Percentiles rank a stretch among this genome's conserved stretches.
phyloP scores from a whole-genome alignment of 2,888 invertebrate genomes.

The Mesorhabditis spiculigera region DNA sequence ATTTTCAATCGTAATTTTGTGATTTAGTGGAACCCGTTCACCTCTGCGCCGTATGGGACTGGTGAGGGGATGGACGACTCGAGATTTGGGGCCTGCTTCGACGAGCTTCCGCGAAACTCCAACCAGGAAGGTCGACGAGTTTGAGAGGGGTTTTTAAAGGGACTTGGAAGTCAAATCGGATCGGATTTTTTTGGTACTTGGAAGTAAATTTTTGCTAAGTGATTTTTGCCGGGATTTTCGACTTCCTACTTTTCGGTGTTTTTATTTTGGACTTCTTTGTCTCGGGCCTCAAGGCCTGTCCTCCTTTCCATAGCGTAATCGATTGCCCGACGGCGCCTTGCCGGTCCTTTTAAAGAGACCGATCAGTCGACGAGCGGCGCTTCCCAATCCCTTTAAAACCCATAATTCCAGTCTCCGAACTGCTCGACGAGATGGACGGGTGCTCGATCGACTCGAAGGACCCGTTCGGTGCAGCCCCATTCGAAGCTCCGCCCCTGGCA shows the following conservation, averaged over 20 bases:
- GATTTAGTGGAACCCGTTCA: constrained; percentile 42
- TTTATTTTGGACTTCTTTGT: background rate
- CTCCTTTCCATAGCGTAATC: background rate
- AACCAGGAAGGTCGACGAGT: background rate
- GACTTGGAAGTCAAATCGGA: no score
- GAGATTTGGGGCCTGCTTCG: constrained; percentile 22
- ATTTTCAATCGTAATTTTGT: background rate
- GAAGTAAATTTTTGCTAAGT: no score
- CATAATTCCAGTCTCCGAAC: background rate
- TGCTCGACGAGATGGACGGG: constrained; percentile 13
- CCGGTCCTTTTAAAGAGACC: no score
- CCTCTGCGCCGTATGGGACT: constrained; percentile 32
- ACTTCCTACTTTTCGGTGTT: no score
- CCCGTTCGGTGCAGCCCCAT: constrained; percentile 62
- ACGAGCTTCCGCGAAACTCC: constrained; percentile 16
- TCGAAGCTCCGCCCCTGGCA: constrained; percentile 44
- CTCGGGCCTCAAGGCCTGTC: constrained; percentile 4
- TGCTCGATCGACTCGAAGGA: constrained; percentile 59
- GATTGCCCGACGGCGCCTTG: background rate
- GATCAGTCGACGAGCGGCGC: background rate
- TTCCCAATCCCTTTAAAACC: background rate
- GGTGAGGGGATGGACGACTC: constrained; percentile 18
- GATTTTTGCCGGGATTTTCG: no score
- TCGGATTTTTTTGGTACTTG: no score
- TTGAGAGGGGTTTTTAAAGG: background rate